Evolutionary conservation across 2,888 invertebrate species (phyloP).

Genomic region (Caenorhabditis sp.): DNA sequence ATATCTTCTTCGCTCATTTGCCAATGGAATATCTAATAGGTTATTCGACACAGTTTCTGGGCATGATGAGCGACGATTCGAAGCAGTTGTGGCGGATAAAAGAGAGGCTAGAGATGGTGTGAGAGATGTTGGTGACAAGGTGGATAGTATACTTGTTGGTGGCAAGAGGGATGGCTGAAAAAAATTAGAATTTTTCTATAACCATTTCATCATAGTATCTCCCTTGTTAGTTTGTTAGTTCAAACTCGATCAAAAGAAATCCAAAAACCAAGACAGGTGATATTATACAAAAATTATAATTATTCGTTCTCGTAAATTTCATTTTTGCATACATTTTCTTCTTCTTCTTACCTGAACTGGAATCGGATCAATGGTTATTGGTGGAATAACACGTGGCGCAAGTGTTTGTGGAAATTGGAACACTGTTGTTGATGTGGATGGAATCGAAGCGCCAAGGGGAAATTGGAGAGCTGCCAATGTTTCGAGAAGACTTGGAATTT

Average conservation of each 20-base stretch:
- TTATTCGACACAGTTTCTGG: conserved; percentile 10
- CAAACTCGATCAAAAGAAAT: conserved; percentile 1
- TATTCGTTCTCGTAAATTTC: too few species aligned
- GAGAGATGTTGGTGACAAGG: conserved; percentile 14
- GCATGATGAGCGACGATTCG: conserved; percentile 24
- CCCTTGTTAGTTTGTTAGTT: too few species aligned
- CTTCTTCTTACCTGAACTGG: conserved; percentile 6
- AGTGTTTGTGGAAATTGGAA: not conserved
- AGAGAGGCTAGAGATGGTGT: conserved; percentile 15
- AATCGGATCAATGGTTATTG: conserved; percentile 1
- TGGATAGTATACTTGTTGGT: conserved; percentile 9
- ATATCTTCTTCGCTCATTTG: conserved; percentile 10
- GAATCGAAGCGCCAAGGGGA: not conserved
- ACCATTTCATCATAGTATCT: too few species aligned
- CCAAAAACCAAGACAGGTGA: too few species aligned
- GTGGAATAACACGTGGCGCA: not conserved
- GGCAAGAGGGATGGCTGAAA: conserved; percentile 27
- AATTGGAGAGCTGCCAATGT: conserved; percentile 22
- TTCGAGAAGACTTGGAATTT: conserved; percentile 9
- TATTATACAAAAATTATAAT: too few species aligned
- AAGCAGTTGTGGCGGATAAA: not conserved
- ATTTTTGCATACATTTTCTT: too few species aligned
- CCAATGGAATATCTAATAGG: conserved; percentile 5
- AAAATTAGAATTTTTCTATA: not conserved
- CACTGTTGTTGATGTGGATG: not conserved